Conservation (phyloP, 2,888 invertebrate species). For the Eupeodes luniger region DNA sequence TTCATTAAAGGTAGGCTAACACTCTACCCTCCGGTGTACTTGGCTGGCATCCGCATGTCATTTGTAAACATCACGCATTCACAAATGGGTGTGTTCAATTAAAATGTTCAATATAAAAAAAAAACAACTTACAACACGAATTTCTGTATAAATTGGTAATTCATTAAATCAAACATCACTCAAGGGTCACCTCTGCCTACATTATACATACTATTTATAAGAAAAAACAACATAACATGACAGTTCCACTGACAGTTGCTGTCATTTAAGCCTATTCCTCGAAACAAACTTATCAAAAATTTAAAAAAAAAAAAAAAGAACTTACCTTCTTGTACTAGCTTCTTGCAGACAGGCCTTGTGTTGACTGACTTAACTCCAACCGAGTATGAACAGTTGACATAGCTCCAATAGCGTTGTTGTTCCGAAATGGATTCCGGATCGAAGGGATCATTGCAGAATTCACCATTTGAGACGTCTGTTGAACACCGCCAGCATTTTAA, state of each 20-base stretch:
- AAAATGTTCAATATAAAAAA: conserved; percentile 39
- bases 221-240: conserved; percentile 29
- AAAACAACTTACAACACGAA: conserved; percentile 25
- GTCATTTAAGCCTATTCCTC: conserved; percentile 17
- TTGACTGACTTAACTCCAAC: conserved; percentile 84
- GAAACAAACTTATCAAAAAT: too few relatives aligned
- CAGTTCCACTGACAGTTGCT: conserved; percentile 48
- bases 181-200: conserved; percentile 37
- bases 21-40: too few relatives aligned
- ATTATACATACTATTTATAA: neutral
- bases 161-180: conserved; percentile 54
- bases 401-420: conserved; percentile 84
- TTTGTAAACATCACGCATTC: conserved; percentile 32
- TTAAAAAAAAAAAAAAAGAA: conserved; percentile 61
- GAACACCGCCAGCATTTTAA: conserved; percentile 91
- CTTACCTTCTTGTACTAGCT: conserved; percentile 90
- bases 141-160: conserved; percentile 32
- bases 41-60: conserved; percentile 6
- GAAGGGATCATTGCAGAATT: conserved; percentile 90
- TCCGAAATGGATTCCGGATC: conserved; percentile 85
- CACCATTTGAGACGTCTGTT: conserved; percentile 87
- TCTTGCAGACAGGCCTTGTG: conserved; percentile 89
- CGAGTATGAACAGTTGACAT: conserved; percentile 84
- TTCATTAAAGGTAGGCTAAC: conserved; percentile 51
- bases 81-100: conserved; percentile 48